Base-by-base conservation (phyloP, 2,797 vertebrate species). In the Pristis pectinata region DNA sequence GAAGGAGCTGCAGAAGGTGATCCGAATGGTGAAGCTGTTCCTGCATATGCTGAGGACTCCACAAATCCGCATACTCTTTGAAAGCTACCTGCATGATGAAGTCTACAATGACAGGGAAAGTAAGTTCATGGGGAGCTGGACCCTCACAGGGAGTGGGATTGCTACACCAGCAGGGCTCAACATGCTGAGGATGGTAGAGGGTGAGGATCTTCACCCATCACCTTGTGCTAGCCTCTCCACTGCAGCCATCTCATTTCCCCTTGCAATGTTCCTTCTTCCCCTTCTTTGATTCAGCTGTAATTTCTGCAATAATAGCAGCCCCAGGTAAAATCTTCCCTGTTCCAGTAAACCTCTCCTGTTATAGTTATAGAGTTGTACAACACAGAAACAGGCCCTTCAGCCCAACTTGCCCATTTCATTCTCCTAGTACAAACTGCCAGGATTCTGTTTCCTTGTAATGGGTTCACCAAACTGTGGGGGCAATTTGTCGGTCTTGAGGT, bases 21-120 rank as follows among this genome's bases (percentile, higher is more conserved):
- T 97, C 95, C 96, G 7, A 95, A 97, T 96, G 77, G 95, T 96
- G 95, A 96, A 96, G 95, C 97, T 87, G 15, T 97, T 97, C 95
- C 96, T 24, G 44, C 96, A 95, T 67, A 95, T 95, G 70, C 96
- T 97, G 94, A 0, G 53, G 44, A 89, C 95, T 0, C 0, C 83
- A 11, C 0, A 0, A 2, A 0, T 7, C 41, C 95, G 95, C 0
- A 91, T 0, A 0, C 95, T 96, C 30, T 97, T 97, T 53, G 96
- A 96, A 95, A 92, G 95, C 0, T 97, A 96, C 95, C 96, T 97
- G 94, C 93, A 0, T 0, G 0, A 3, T 80, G 97, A 97, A 92
- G 13, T 96, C 56, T 17, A 82, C 83, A 97, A 96, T 0, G 27
- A 41, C 77, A 96, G 95, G 79, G 97, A 97, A 95, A 97, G 97